Evolutionary conservation across 2,113 vertebrate genomes (phyloP).

Genomic region (Centropristis striata): DNA sequence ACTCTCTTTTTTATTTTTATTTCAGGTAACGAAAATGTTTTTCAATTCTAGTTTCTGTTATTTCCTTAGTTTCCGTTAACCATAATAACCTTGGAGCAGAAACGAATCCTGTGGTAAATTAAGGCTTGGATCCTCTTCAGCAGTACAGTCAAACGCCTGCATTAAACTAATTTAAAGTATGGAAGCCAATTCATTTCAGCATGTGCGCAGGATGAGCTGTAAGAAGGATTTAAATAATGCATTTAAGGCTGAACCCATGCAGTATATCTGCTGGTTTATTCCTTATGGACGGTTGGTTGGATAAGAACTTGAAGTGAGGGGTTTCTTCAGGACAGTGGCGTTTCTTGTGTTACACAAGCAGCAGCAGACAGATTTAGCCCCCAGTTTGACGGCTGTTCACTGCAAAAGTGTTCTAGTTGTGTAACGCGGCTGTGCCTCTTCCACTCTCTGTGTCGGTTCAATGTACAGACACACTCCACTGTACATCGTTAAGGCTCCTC

Average conservation of each 20-base stretch:
- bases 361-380: constrained; percentile 46
- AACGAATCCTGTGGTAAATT: no score
- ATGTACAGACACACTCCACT: constrained; percentile 24
- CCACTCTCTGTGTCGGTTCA: background rate
- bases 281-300: background rate
- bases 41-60: no score
- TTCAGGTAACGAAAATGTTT: no score
- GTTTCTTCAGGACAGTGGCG: constrained; percentile 38
- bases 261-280: background rate
- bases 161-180: background rate
- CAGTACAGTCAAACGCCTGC: background rate
- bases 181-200: background rate
- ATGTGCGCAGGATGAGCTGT: background rate
- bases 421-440: constrained; percentile 45
- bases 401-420: constrained; percentile 47
- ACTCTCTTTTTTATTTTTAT: no score
- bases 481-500: constrained; percentile 29
- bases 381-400: constrained; percentile 47
- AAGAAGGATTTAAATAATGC: background rate
- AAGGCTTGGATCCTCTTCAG: background rate
- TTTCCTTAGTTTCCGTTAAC: no score
- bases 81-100: no score
- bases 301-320: constrained; percentile 3
- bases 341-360: constrained; percentile 59
- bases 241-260: background rate